Evolutionary conservation across 2,888 invertebrate genomes (phyloP), one percentile per base, ranked within the genome.

Genomic region (Drosophila differens): DNA sequence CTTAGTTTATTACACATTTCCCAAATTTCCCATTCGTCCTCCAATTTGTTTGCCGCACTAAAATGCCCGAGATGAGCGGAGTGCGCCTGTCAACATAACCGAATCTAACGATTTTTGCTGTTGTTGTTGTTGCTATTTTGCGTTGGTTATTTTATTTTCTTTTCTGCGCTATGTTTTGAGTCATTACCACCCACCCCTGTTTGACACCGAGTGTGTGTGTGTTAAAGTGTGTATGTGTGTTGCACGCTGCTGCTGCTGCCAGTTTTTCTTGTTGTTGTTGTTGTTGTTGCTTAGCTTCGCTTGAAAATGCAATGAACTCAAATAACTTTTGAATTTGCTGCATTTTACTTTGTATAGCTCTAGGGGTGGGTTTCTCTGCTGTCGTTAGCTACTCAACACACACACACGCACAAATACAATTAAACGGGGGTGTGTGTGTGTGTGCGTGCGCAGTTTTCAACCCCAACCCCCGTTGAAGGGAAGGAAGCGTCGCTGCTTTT

Each of bases 291-390:
- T 78, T 83, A 85, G 79, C 76, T 80, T 82, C 82, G 81, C 85
- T 87, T 86, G 89, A 89, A 91, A 91, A 92, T 91, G 92, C 91
- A 91, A 91, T 92, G 91, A 92, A 91, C 92, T 92, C 91, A 89
- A 90, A 89, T 91, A 91, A 91, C 89, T 90, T 90, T 89, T 90
- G 89, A 89, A 90, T 88, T 89, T 91, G 86, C 90, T 91, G 91
- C 91, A 90, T 90, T 90, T 90, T 75, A 90, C 81, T 91, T 83
- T 73, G 83, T 79, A 62, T 75, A 53, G 75, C 58, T 44, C 64
- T 62, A 76, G 88, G 88, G 87, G 87, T 87, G 87, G 75, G 87
- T 87, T 87, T 87, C 74, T 73, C 60, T 77, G 82, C 63, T 77
- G 82, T 81, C 72, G 81, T 81, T 78, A 81, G 89, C 89, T 82